Base-by-base conservation (phyloP, 2,113 vertebrate species). In the Irena cyanogastra region DNA sequence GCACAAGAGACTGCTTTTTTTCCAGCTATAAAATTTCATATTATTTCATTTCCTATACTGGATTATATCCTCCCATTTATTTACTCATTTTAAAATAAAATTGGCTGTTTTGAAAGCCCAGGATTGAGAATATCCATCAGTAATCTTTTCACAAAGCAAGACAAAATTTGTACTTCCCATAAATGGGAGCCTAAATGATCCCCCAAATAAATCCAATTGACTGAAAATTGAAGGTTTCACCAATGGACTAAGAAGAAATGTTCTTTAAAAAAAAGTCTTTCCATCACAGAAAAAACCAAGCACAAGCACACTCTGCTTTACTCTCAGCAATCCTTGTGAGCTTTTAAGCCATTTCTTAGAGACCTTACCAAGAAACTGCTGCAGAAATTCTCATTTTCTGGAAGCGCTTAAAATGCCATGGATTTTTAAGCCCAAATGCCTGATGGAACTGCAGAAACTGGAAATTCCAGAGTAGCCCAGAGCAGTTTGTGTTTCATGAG, bases 31-130 rank as follows among this genome's bases (percentile, higher is more conserved):
- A 87, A 93, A 79, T 91, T 68, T 70, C 54, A 5, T n/a, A 71
- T 88, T 91, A 93, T 89, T 68, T 86, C 76, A 93, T 91, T 95
- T 92, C 77, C 59, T 52, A 45, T 41, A 45, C 56, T 86, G 79
- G 86, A 95, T 94, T 96, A 75, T 63, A 85, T 45, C 83, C 74
- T 81, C 52, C 91, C 86, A 94, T 78, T 87, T 66, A 94, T 84
- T 81, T 94, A 94, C 77, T 91, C 74, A n/a, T 94, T 79, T 89
- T 42, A 92, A 85, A 94, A 79, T 66, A 89, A 66, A 93, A 92
- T 28, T 59, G 54, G 74, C 39, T 10, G 4, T 39, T 87, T 78
- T 75, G 69, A 94, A 94, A 90, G 94, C 85, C 68, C 74, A 71
- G 41, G 66, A 75, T 53, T 83, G 76, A 81, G 54, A 89, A 89